Percentiles rank a stretch among this genome's conserved stretches.
These are phyloP conservation scores for Andricus quercusramuli DNA, from an alignment of 2,888 invertebrate species.

Conservation along the genomic window DNA sequence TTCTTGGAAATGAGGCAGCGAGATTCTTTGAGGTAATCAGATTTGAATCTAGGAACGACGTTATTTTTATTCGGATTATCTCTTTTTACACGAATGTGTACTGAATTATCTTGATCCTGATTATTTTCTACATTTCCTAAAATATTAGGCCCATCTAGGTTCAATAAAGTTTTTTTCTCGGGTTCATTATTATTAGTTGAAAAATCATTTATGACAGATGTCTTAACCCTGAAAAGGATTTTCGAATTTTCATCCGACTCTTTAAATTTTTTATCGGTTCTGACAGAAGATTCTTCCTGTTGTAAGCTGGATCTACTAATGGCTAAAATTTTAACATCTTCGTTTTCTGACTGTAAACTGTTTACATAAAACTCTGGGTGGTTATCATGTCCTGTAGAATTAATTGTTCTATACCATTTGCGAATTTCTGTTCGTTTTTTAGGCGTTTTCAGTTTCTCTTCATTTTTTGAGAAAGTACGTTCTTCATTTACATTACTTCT, in stretches of 20 bases:
- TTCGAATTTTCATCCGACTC: neutral
- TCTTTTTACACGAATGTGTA: constrained; percentile 28
- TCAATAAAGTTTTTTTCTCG: neutral
- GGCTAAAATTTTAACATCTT: too few species aligned
- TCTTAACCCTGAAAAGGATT: neutral
- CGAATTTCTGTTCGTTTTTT: too few species aligned
- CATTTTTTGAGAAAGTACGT: too few species aligned
- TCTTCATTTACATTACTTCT: too few species aligned
- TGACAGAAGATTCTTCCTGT: neutral
- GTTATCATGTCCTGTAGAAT: too few species aligned
- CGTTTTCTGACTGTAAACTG: too few species aligned
- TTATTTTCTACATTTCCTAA: neutral
- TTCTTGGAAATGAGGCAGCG: constrained; percentile 37
- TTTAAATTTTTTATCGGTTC: neutral
- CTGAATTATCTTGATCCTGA: neutral
- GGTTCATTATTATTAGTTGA: neutral
- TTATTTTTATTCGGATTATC: constrained; percentile 11
- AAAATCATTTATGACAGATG: neutral
- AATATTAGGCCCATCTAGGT: neutral
- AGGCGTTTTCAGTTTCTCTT: too few species aligned
- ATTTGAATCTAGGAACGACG: neutral
- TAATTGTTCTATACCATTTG: too few species aligned
- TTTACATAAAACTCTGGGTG: too few species aligned
- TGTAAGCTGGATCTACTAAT: too few species aligned
- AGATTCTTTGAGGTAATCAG: constrained; percentile 15